Conservation (phyloP, 1,140 invertebrate genomes). For the Homarus americanus region DNA sequence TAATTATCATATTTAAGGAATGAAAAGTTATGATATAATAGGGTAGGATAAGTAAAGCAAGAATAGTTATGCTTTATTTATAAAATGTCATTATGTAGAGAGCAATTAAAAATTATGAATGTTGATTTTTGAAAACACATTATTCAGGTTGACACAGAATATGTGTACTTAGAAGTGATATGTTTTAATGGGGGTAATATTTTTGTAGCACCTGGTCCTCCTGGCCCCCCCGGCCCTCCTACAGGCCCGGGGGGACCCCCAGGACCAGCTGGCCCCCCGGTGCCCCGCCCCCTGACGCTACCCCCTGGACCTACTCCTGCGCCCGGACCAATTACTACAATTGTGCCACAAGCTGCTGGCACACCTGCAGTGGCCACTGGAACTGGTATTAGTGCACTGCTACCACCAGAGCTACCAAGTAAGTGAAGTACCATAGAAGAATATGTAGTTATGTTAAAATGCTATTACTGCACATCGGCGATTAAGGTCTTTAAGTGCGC, state of each 20-base stretch:
- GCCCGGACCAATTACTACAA: slow-evolving; percentile 72
- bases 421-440: slow-evolving; percentile 45
- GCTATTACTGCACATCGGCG: too few species aligned
- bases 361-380: slow-evolving; percentile 80
- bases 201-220: slow-evolving; percentile 78
- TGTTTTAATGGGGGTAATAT: slow-evolving; percentile 25
- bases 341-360: slow-evolving; percentile 79
- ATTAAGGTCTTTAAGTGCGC: too few species aligned
- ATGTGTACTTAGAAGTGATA: neutral
- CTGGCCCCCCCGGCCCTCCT: slow-evolving; percentile 77
- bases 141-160: slow-evolving; percentile 9
- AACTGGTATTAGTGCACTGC: slow-evolving; percentile 72
- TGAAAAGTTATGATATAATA: slow-evolving; percentile 12
- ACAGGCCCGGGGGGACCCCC: slow-evolving; percentile 78
- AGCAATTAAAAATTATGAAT: neutral
- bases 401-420: slow-evolving; percentile 79
- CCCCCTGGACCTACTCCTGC: slow-evolving; percentile 61
- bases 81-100: neutral
- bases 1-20: slow-evolving; percentile 48
- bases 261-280: slow-evolving; percentile 76
- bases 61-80: slow-evolving; percentile 14
- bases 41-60: slow-evolving; percentile 25
- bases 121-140: slow-evolving; percentile 10
- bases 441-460: too few species aligned
- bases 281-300: slow-evolving; percentile 69